A percentile compares a stretch with the other conserved stretches of the same genome.
phyloP scores from a whole-genome alignment of 2,113 vertebrate genomes.

The Eidolon helvum region DNA sequence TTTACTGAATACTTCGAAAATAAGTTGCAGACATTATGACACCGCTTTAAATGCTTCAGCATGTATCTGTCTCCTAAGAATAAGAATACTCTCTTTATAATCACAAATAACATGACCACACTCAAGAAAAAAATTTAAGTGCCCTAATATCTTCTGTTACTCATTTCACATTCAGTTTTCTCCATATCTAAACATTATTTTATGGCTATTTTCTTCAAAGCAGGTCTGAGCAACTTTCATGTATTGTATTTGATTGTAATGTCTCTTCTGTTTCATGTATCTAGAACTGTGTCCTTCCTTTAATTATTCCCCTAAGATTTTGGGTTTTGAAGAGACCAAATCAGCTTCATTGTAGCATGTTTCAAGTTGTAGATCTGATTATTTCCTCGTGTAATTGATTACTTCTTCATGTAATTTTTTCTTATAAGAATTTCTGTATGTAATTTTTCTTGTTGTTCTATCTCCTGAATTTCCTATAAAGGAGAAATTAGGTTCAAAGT shows the following conservation, averaged over 20 bases:
- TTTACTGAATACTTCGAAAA: neutral
- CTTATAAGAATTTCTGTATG: neutral
- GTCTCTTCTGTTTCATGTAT: neutral
- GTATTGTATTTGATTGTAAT: neutral
- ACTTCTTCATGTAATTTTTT: neutral
- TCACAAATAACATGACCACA: neutral
- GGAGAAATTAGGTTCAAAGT: neutral
- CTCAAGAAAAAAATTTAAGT: neutral
- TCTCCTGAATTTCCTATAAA: conserved; percentile 1
- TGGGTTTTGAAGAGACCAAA: neutral
- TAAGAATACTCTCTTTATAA: neutral
- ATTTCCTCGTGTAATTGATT: neutral
- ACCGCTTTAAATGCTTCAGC: neutral
- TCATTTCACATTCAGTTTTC: neutral
- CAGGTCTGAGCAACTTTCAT: neutral
- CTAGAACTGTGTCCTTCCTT: neutral
- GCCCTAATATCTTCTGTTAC: neutral
- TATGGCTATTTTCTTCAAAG: neutral
- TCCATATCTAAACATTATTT: neutral
- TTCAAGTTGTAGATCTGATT: neutral
- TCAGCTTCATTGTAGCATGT: neutral
- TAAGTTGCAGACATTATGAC: neutral
- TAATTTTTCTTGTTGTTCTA: neutral
- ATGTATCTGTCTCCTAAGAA: neutral
- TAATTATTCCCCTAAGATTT: neutral